Base-by-base conservation (phyloP, 2,888 invertebrate genomes). In the Cheilosia grossa region DNA sequence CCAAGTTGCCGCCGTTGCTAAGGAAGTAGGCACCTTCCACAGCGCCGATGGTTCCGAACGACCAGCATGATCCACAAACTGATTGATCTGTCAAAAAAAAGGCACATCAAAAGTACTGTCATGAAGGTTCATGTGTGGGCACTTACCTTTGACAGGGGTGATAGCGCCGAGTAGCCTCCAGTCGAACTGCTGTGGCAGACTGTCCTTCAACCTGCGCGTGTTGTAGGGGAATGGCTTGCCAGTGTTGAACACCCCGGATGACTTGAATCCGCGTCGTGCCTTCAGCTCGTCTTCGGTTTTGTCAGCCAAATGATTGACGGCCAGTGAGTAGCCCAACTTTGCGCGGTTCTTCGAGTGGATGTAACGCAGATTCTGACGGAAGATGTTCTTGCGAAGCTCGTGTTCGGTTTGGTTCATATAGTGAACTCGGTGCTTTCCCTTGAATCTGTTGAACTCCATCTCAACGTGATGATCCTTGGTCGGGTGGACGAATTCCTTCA, bases 61-160 rank as follows among this genome's bases (percentile, higher is more conserved):
- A 97, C 98, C 98, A 98, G 89, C 98, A 99, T 0, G 98, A 98
- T 0, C 99, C 99, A 92, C 99, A 99, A 10, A 98, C 97, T 0
- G 98, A 98, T 93, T 99, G 99, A 93, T 99, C 98, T 96, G 85
- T 67, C 42, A 81, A 42, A 44, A 49, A 61, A 75, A 44, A 49
- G 7, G 2, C 44, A 10, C 13, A 42, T 27, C 27, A 17, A 21
- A 21, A 30, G 0, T 17, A 47, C 13, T 37, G 13, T 13, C 37
- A 37, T 0, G 1, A 37, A 37, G 10, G 33, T 3, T 13, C 13
- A 37, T 37, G 30, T 37, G 4, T 13, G 13, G 4, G 17, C 19
- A 47, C 47, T 75, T 88, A 96, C 97, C 97, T 95, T 96, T 97
- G 10, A 98, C 98, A 0, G 97, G 98, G 0, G 97, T 98, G 0